Percentiles rank a stretch among this genome's conserved stretches.
Evolutionary conservation across 2,888 invertebrate species (phyloP).

Genomic region (Apamea anceps): DNA sequence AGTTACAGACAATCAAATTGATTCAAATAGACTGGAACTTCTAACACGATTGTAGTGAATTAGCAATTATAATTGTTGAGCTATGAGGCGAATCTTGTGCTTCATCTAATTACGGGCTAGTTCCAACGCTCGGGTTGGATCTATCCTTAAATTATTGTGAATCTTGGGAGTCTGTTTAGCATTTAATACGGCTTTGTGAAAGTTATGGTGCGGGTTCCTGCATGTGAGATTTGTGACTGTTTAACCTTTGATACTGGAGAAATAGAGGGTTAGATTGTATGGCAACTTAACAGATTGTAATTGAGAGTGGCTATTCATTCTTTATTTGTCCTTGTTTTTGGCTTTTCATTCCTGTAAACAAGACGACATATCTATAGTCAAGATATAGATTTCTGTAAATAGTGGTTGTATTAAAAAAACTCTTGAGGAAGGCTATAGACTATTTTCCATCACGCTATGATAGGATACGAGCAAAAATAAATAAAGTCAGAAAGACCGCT

Average conservation of each 20-base stretch:
- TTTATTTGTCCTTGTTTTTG: not conserved
- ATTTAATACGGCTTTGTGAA: constrained; percentile 38
- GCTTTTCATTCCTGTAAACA: not conserved
- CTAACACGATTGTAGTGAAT: constrained; percentile 51
- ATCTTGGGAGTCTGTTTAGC: constrained; percentile 46
- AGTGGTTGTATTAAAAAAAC: too few species aligned
- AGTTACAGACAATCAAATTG: constrained; percentile 44
- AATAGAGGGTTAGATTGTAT: not conserved
- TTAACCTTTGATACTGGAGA: constrained; percentile 23
- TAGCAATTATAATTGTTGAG: constrained; percentile 60
- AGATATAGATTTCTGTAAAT: too few species aligned
- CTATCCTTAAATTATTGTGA: constrained; percentile 51
- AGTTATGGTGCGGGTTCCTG: constrained; percentile 33
- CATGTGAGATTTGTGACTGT: constrained; percentile 34
- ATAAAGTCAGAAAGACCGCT: too few species aligned
- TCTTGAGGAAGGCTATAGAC: too few species aligned
- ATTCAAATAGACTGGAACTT: constrained; percentile 48
- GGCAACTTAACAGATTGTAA: not conserved
- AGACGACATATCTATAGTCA: too few species aligned
- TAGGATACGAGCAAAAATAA: too few species aligned
- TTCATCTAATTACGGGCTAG: constrained; percentile 43
- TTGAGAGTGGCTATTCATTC: not conserved
- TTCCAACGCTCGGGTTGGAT: constrained; percentile 28
- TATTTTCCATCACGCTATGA: too few species aligned
- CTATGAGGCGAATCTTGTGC: constrained; percentile 47